phyloP scores from a whole-genome alignment of 2,888 invertebrate species.

The Keiferia lycopersicella region DNA sequence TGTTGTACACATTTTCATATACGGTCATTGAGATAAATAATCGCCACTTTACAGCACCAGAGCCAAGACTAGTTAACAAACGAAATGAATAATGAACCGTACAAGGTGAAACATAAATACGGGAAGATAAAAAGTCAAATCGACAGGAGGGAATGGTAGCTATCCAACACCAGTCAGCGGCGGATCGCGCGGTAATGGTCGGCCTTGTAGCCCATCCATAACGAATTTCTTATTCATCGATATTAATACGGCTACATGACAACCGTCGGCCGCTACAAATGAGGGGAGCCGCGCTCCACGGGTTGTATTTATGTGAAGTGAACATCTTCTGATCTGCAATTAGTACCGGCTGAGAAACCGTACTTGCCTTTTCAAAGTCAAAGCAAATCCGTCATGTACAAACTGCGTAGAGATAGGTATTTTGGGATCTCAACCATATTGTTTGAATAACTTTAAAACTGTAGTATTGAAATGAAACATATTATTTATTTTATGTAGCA shows the following conservation, averaged over 20 bases:
- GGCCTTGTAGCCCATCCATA: conserved; percentile 77
- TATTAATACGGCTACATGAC: conserved; percentile 78
- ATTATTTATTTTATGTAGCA: no score
- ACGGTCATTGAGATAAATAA: conserved; percentile 41
- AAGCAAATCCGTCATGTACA: not conserved
- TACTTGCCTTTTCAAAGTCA: not conserved
- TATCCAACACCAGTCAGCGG: conserved; percentile 55
- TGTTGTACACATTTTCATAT: conserved; percentile 25
- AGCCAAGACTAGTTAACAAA: conserved; percentile 35
- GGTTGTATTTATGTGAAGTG: conserved; percentile 77
- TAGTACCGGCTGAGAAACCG: conserved; percentile 58
- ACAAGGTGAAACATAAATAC: conserved; percentile 63
- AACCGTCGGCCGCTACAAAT: conserved; percentile 77
- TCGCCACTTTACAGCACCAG: conserved; percentile 40
- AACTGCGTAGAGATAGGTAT: not conserved
- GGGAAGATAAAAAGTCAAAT: conserved; percentile 64
- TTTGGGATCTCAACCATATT: no score
- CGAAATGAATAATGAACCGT: conserved; percentile 54
- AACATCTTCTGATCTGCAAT: conserved; percentile 74
- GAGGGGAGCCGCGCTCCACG: conserved; percentile 69
- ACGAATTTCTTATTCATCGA: conserved; percentile 81
- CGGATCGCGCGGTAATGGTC: conserved; percentile 66
- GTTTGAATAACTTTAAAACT: not conserved
- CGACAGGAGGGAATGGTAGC: conserved; percentile 68
- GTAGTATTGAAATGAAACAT: no score